Evolutionary conservation across 2,113 vertebrate species (phyloP), one percentile per base, ranked within the genome.

Genomic region (Hystrix brachyura): DNA sequence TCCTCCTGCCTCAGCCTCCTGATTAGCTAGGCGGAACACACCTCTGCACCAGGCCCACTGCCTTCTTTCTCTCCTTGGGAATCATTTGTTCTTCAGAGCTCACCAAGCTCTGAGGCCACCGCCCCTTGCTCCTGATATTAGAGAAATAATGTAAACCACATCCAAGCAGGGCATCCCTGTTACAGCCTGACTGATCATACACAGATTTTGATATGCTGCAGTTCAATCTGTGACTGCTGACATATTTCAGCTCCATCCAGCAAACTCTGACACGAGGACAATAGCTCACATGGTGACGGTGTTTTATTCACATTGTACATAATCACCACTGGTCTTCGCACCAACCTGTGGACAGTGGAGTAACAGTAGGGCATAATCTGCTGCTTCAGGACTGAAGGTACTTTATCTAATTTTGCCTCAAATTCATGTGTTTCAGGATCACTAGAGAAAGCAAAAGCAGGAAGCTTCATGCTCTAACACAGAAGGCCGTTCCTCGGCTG

Each of bases 401-500:
- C 79, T 87, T 84, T 84, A 34, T 23, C 59, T 53, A 29, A 78
- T 84, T 83, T 32, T 55, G 29, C 51, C 57, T 34, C 0, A 11
- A 32, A 74, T n/a, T 87, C 43, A 46, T 2, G 3, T 9, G 32
- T 76, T 90, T 96, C 84, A 51, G 72, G 53, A 80, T 88, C 25
- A 80, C 15, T 9, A 46, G 80, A 59, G 78, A 97, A 95, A 80
- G 43, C 10, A 2, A 64, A 78, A 85, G 51, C 53, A 85, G 29
- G n/a, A 87, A n/a, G 32, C 23, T 81, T 82, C 34, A 2, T 15
- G 60, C 21, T 82, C 57, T 81, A 43, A 80, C 51, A 38, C 1
- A 3, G 62, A 87, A 93, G 62, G 25, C 6, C 32, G 46, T 29
- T 29, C 57, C 78, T 81, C 62, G 91, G 43, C 60, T 27, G 72